These are phyloP conservation scores for Pelusios castaneus DNA, from an alignment of 2,113 vertebrate genomes.

Conservation along the genomic window DNA sequence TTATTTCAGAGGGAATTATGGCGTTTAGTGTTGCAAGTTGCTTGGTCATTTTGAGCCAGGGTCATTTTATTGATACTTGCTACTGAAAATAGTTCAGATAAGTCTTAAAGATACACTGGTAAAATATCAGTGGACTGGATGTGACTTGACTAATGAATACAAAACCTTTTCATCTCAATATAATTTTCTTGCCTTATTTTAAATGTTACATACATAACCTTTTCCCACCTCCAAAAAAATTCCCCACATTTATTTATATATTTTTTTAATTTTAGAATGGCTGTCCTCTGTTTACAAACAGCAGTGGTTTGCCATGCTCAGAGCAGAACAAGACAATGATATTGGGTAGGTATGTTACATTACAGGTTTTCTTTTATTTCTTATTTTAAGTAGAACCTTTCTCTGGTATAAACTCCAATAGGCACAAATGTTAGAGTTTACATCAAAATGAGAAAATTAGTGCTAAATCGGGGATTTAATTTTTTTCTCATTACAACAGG, in stretches of 20 bases:
- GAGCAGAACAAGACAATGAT: constrained; percentile 96
- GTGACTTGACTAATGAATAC: background rate
- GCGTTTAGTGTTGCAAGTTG: fast-evolving
- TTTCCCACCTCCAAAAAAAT: constrained; percentile 24
- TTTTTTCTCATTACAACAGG: too few species aligned
- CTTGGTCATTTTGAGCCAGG: background rate
- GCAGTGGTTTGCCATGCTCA: constrained; percentile 98
- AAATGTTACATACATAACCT: constrained; percentile 1
- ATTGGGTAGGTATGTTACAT: constrained; percentile 85
- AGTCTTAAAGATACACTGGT: background rate
- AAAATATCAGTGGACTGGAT: background rate
- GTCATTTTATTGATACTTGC: background rate
- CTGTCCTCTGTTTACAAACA: constrained; percentile 92
- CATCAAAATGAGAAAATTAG: background rate
- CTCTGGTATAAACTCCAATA: background rate
- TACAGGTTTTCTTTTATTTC: constrained; percentile 26
- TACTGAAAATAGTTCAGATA: background rate
- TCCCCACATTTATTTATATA: background rate
- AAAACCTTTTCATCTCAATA: background rate
- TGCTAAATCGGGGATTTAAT: background rate
- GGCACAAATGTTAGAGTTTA: background rate
- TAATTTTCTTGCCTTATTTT: background rate
- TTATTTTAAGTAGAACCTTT: background rate
- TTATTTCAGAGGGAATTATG: background rate
- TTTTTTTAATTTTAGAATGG: constrained; percentile 84